Evolutionary conservation across 2,888 invertebrate species (phyloP), one percentile per base, ranked within the genome.

Genomic region (Lagria hirta): DNA sequence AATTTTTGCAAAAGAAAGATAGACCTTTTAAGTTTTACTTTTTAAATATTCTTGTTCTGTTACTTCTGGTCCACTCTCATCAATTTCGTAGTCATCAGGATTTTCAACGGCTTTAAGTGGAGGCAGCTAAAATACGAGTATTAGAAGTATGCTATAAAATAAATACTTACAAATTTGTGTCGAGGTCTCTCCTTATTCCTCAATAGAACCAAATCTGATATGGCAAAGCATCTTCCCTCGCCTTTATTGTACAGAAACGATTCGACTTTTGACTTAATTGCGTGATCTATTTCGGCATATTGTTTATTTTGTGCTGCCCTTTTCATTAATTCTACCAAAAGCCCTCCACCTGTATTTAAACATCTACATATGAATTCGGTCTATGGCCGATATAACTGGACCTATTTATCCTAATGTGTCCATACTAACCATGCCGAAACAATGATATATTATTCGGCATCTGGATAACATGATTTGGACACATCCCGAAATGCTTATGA

Each of bases 211-310:
- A 98, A 72, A 64, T 93, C 89, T 0, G 89, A 84, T 56, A 96
- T 85, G 0, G 94, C 92, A 59, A 97, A 86, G 71, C 91, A 86
- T 43, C 88, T 85, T 0, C 98, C 97, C 58, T 84, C 83, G 2
- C 98, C 98, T 64, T 85, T 88, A 68, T 96, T 94, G 71, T 97
- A 97, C 12, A 98, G 73, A 70, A 92, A 95, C 1, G 91, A 92
- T 59, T 89, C 88, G 7, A 95, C 90, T 68, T 92, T 90, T 0
- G 88, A 89, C 69, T 88, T 86, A 41, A 97, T 91, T 0, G 90
- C 89, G 68, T 93, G 89, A 70, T 96, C 96, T 48, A 96, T 79
- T 72, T 95, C 92, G 0, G 90, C 89, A 60, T 83, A 92, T 65
- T 92, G 90, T 68, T 93, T 93, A 54, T 86, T 91, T 64, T 91